phyloP scores from a whole-genome alignment of 2,888 invertebrate genomes.

The Hypomecis punctinalis region DNA sequence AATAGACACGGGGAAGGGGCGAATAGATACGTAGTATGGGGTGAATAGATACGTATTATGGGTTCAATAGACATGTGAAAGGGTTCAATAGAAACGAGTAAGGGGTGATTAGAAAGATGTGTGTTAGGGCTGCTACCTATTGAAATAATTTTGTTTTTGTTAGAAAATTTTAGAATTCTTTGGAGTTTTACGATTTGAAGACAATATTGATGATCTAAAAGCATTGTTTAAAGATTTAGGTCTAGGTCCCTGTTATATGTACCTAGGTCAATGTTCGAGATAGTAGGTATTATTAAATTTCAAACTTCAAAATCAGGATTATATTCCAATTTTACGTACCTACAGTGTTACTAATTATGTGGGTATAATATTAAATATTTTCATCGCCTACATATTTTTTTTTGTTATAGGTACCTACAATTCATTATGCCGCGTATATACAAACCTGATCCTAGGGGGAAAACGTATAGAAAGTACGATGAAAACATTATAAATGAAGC shows the following conservation, averaged over 20 bases:
- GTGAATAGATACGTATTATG: slow-evolving; percentile 23
- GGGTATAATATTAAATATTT: not conserved
- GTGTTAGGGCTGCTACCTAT: slow-evolving; percentile 17
- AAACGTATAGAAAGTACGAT: slow-evolving; percentile 31
- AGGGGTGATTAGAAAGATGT: slow-evolving; percentile 26
- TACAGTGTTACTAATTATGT: not conserved
- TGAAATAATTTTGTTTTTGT: not conserved
- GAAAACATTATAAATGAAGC: slow-evolving; percentile 19
- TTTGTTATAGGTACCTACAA: slow-evolving; percentile 16
- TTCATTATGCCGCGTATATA: slow-evolving; percentile 30
- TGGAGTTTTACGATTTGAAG: not conserved
- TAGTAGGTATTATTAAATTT: too few relatives aligned
- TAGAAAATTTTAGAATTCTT: slow-evolving; percentile 4
- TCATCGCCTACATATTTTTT: slow-evolving; percentile 1
- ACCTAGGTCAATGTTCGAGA: too few relatives aligned
- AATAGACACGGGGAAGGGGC: slow-evolving; percentile 26
- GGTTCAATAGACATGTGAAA: slow-evolving; percentile 24
- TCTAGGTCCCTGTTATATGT: too few relatives aligned
- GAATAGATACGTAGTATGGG: slow-evolving; percentile 25
- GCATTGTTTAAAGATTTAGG: not conserved
- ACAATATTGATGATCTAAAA: not conserved
- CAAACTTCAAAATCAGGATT: not conserved
- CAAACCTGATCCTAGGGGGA: slow-evolving; percentile 30
- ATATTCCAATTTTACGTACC: not conserved
- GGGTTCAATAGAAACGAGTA: slow-evolving; percentile 24